Evolutionary conservation across 1,140 invertebrate genomes (phyloP).

Genomic region (Latrodectus geometricus): DNA sequence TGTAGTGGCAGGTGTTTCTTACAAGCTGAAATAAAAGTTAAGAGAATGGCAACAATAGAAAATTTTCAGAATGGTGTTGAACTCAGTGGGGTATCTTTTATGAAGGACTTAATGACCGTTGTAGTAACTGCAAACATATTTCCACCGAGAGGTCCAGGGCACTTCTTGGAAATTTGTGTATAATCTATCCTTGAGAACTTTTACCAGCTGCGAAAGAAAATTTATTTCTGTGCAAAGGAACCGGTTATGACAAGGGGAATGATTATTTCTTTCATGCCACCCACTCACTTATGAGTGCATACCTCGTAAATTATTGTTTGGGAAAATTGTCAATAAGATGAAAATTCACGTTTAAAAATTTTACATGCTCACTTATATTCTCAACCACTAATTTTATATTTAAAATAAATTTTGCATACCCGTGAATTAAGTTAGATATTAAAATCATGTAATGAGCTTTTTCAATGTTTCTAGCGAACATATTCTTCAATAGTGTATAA

Average conservation of each 20-base stretch:
- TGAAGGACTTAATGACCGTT: neutral
- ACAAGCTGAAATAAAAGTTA: neutral
- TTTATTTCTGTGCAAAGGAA: neutral
- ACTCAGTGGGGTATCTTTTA: neutral
- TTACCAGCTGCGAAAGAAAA: neutral
- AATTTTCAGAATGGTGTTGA: neutral
- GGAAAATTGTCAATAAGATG: too few species aligned
- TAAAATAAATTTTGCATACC: too few species aligned
- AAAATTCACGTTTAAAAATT: too few species aligned
- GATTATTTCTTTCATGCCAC: neutral
- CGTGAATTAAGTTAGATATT: too few species aligned
- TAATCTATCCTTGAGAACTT: neutral
- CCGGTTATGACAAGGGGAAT: neutral
- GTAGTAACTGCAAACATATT: neutral
- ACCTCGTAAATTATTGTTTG: too few species aligned
- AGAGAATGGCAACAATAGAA: neutral
- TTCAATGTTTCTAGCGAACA: too few species aligned
- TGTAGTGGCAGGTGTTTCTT: neutral
- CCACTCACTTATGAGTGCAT: neutral
- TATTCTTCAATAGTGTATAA: too few species aligned
- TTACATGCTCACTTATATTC: too few species aligned
- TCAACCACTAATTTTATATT: too few species aligned
- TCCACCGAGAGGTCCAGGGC: neutral
- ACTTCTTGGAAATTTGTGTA: neutral
- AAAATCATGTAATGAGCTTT: too few species aligned